Base-by-base conservation (phyloP, 2,888 invertebrate species). In the Hydrotaea cyrtoneurina region DNA sequence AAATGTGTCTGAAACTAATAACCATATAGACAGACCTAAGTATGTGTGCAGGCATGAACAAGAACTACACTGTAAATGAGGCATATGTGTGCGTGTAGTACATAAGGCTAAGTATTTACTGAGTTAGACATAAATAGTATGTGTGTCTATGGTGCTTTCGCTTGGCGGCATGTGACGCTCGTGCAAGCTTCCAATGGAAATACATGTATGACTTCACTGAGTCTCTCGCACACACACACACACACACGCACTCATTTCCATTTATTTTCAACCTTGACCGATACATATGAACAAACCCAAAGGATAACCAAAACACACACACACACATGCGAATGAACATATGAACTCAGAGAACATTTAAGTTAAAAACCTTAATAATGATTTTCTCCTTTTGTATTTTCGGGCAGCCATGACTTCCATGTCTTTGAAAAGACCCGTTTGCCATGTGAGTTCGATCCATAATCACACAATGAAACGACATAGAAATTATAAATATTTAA, bases 241-340 rank as follows among this genome's bases (percentile, higher is more conserved):
- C n/a, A n/a, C n/a, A n/a, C n/a, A n/a, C n/a, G n/a, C n/a, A n/a
- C n/a, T n/a, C n/a, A n/a, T n/a, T n/a, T n/a, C n/a, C n/a, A n/a
- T n/a, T 50, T n/a, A 26, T 23, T 26, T 13, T 23, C 59, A 26
- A 59, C 59, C 59, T 59, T 59, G 59, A 59, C 59, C 59, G 59
- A 2, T 7, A 21, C 55, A 31, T 31, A 4, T 31, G 31, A 4
- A 31, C 31, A 31, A 7, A 7, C 31, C 31, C 31, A 31, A 31
- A 31, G 31, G 31, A 31, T 31, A 31, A 7, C 19, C 55, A 55
- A 21, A 5, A 8, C 15, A 7, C 1, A 50, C 3, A 1, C 50
- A 1, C 13, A n/a, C n/a, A 50, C 50, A n/a, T 15, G n/a, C 50
- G 31, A 31, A 31, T 31, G 7, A 39, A 4, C 13, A 4, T 39